Evolutionary conservation across 2,113 vertebrate species (phyloP).

Genomic region (Parus major): DNA sequence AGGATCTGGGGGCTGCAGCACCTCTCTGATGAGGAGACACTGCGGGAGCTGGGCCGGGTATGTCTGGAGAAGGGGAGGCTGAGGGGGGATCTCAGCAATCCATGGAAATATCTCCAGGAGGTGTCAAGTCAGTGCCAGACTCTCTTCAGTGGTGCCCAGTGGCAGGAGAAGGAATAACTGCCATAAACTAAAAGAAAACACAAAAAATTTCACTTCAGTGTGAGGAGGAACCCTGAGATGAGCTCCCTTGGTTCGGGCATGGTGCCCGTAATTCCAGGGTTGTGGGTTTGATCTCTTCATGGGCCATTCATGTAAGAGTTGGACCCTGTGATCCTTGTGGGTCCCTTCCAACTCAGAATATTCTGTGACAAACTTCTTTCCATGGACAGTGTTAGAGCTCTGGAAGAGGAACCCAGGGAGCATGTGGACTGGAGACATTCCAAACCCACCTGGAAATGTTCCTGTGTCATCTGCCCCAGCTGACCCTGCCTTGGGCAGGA

Average conservation of each 20-base stretch:
- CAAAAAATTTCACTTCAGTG: fast-evolving
- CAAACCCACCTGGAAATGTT: background rate
- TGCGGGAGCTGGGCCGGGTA: fast-evolving
- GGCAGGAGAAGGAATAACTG: background rate
- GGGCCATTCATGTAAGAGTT: background rate
- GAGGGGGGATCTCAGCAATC: background rate
- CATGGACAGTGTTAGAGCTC: background rate
- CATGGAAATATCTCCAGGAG: background rate
- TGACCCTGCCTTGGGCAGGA: background rate
- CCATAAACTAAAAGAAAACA: background rate
- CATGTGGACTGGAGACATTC: fast-evolving
- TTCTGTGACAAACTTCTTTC: background rate
- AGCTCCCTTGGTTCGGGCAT: background rate
- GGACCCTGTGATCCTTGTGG: background rate
- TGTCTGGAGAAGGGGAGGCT: background rate
- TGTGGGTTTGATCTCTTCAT: background rate
- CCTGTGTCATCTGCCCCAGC: background rate
- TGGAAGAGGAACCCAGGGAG: background rate
- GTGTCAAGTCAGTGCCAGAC: background rate
- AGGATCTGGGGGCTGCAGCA: background rate
- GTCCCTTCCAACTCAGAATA: background rate
- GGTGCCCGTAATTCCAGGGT: background rate
- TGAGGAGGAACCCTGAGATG: background rate
- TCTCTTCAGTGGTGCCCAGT: background rate
- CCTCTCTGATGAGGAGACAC: background rate